Percentiles rank a stretch among this genome's conserved stretches.
Evolutionary conservation across 1,140 invertebrate species (phyloP).

Genomic region (Drusus annulatus): DNA sequence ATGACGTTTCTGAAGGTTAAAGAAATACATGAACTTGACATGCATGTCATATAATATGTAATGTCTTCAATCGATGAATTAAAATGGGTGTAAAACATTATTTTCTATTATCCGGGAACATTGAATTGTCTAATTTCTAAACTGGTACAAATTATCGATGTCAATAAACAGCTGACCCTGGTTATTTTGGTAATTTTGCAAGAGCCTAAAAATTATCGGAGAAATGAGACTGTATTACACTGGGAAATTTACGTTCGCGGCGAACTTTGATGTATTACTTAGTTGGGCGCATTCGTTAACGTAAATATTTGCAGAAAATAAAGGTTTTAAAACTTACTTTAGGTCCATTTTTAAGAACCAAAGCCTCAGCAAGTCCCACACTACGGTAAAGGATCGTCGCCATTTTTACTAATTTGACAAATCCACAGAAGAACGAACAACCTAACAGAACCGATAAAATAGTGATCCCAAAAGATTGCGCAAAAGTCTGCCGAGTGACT

Average conservation of each 20-base stretch:
- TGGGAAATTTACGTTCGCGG: neutral
- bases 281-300: neutral
- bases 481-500: too few species aligned
- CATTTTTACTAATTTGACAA: constrained; percentile 70
- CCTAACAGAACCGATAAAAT: neutral
- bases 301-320: neutral
- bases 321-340: constrained; percentile 72
- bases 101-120: neutral
- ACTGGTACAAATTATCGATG: constrained; percentile 38
- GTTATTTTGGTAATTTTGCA: constrained; percentile 46
- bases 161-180: constrained; percentile 57
- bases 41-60: constrained; percentile 1
- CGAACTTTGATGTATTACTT: neutral
- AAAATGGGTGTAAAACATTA: neutral
- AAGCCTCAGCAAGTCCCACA: constrained; percentile 75
- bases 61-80: neutral
- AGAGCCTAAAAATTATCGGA: neutral
- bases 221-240: neutral
- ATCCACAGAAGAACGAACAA: constrained; percentile 4
- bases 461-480: neutral
- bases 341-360: constrained; percentile 74
- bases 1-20: constrained; percentile 34
- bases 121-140: constrained; percentile 17
- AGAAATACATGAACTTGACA: neutral
- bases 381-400: constrained; percentile 79